Percentiles rank a stretch among this genome's conserved stretches.
Conservation (phyloP, 2,888 invertebrate species). For the Stenotaenia linearis region DNA sequence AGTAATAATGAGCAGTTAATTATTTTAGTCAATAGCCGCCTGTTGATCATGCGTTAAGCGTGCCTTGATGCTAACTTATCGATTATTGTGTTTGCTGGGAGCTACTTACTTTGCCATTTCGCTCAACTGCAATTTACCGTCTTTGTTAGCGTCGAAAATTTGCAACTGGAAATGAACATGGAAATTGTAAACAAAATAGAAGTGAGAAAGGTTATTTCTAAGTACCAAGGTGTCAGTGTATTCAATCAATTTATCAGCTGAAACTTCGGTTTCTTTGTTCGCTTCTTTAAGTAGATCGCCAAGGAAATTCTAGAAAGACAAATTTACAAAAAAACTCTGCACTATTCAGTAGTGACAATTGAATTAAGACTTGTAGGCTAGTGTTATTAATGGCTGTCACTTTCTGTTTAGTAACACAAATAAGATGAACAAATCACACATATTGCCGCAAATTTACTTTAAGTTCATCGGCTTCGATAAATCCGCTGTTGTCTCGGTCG, state of each 20-base stretch:
- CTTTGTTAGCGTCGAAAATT: constrained; percentile 90
- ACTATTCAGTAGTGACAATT: too few species aligned
- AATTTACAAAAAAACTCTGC: neutral
- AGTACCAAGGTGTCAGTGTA: constrained; percentile 91
- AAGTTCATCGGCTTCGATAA: constrained; percentile 88
- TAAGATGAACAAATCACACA: too few species aligned
- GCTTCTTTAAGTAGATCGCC: constrained; percentile 80
- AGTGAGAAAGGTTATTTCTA: constrained; percentile 43
- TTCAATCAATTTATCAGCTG: constrained; percentile 87
- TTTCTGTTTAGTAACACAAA: too few species aligned
- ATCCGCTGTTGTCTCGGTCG: constrained; percentile 87
- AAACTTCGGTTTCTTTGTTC: constrained; percentile 81
- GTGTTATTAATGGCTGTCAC: too few species aligned
- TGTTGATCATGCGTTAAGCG: neutral
- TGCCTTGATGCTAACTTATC: neutral
- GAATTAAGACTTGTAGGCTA: too few species aligned
- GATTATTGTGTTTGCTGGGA: neutral
- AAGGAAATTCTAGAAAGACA: constrained; percentile 67
- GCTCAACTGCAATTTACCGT: constrained; percentile 84
- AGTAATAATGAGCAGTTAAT: neutral
- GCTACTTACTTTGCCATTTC: constrained; percentile 91
- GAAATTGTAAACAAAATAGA: constrained; percentile 39
- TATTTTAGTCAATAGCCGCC: neutral
- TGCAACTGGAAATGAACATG: constrained; percentile 61
- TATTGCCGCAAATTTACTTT: too few species aligned